Evolutionary conservation across 2,113 vertebrate species (phyloP).

Genomic region (Tenebrosternarchus preto): DNA sequence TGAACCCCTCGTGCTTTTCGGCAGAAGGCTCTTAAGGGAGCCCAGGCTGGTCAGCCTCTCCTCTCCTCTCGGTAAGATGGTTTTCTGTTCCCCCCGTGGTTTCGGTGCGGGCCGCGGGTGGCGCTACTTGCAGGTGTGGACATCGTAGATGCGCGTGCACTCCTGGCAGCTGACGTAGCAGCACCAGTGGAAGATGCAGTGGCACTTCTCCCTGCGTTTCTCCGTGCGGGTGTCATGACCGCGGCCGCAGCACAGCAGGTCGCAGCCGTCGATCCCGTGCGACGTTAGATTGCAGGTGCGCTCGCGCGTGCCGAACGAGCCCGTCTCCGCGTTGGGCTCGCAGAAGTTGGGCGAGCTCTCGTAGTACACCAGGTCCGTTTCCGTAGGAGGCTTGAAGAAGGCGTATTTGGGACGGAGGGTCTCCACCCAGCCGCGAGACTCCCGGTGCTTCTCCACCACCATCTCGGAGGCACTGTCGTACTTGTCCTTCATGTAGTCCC

Average conservation of each 20-base stretch:
- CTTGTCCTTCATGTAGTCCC: constrained; percentile 97
- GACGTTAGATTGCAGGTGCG: constrained; percentile 94
- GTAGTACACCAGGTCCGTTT: constrained; percentile 95
- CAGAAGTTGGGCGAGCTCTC: constrained; percentile 97
- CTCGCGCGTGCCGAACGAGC: constrained; percentile 93
- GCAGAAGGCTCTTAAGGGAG: background rate
- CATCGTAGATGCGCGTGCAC: constrained; percentile 89
- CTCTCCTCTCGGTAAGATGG: background rate
- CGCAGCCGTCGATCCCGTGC: constrained; percentile 95
- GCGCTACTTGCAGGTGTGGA: constrained; percentile 93
- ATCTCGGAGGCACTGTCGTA: constrained; percentile 98
- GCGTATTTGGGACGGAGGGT: constrained; percentile 92
- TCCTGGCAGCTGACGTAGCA: constrained; percentile 99
- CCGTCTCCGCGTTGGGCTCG: constrained; percentile 93
- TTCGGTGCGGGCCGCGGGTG: background rate
- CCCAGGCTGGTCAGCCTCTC: background rate
- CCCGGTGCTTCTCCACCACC: constrained; percentile 96
- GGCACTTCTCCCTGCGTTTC: constrained; percentile 95
- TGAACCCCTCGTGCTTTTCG: background rate
- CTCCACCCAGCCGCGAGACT: constrained; percentile 96
- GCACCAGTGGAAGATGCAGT: constrained; percentile 99
- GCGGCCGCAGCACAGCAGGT: constrained; percentile 93
- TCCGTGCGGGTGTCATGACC: constrained; percentile 97
- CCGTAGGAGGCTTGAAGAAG: constrained; percentile 93
- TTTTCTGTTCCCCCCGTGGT: background rate